A percentile compares a stretch with the other conserved stretches of the same genome.
Conservation (phyloP, 2,113 vertebrate genomes). For the Trachemys scripta region DNA sequence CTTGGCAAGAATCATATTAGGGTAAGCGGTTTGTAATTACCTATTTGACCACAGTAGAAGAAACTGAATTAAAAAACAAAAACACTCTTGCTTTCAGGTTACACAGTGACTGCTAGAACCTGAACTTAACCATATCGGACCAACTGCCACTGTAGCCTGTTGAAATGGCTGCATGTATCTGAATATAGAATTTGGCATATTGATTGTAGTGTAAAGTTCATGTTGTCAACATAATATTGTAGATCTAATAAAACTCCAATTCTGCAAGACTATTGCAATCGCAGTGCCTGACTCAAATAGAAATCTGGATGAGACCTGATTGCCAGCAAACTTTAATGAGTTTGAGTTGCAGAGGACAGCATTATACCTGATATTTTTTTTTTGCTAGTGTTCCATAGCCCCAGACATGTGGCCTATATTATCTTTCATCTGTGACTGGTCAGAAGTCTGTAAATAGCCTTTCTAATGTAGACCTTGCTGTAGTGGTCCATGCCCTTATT, state of each 20-base stretch:
- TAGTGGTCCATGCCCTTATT: background rate
- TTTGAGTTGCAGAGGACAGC: background rate
- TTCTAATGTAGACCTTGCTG: background rate
- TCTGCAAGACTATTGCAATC: background rate
- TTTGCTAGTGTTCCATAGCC: background rate
- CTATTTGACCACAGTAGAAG: background rate
- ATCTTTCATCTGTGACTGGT: background rate
- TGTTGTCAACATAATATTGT: background rate
- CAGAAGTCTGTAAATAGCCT: background rate
- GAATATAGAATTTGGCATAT: background rate
- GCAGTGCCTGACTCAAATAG: background rate
- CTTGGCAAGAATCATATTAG: conserved; percentile 90
- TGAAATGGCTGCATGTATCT: background rate
- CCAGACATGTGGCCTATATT: background rate
- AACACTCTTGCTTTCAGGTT: background rate
- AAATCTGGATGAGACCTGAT: background rate
- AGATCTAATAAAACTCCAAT: background rate
- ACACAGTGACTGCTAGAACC: background rate
- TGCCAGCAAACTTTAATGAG: background rate
- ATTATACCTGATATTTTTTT: background rate
- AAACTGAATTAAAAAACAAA: background rate
- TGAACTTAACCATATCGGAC: background rate
- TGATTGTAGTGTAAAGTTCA: background rate
- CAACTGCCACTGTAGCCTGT: background rate
- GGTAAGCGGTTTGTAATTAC: conserved; percentile 74